phyloP scores from a whole-genome alignment of 1,140 invertebrate species.

The Portunus trituberculatus region DNA sequence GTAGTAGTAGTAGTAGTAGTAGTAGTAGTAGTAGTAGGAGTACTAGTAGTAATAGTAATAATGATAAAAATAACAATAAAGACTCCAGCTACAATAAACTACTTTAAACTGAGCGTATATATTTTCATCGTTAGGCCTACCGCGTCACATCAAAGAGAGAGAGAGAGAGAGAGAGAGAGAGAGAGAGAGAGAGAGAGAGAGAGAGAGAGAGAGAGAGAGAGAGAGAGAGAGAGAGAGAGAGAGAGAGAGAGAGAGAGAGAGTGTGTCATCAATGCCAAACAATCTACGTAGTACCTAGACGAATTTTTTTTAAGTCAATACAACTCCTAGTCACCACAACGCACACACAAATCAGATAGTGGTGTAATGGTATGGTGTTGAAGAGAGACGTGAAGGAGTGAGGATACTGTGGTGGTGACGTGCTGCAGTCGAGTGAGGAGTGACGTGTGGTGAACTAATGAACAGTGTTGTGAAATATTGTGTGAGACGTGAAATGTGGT shows the following conservation, averaged over 20 bases:
- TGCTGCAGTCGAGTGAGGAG: neutral
- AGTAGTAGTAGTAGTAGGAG: neutral
- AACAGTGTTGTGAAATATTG: too few relatives aligned
- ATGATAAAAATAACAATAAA: neutral
- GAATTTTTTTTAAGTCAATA: neutral
- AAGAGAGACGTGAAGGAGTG: too few relatives aligned
- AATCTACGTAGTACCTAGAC: neutral
- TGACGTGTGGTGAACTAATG: neutral
- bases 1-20: neutral
- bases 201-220: conserved; percentile 20
- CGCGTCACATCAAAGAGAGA: neutral
- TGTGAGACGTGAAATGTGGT: too few relatives aligned
- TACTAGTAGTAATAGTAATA: neutral
- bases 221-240: conserved; percentile 10
- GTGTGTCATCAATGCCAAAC: neutral
- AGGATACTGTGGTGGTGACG: neutral
- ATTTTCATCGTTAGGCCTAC: neutral
- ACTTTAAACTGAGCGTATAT: neutral
- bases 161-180: conserved; percentile 9
- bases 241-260: conserved; percentile 5
- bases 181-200: conserved; percentile 20
- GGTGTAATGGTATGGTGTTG: neutral
- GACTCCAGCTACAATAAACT: neutral
- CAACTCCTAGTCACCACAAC: neutral
- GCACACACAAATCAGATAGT: neutral